Base-by-base conservation (phyloP, 2,888 invertebrate species). In the Elaeidobius kamerunicus region DNA sequence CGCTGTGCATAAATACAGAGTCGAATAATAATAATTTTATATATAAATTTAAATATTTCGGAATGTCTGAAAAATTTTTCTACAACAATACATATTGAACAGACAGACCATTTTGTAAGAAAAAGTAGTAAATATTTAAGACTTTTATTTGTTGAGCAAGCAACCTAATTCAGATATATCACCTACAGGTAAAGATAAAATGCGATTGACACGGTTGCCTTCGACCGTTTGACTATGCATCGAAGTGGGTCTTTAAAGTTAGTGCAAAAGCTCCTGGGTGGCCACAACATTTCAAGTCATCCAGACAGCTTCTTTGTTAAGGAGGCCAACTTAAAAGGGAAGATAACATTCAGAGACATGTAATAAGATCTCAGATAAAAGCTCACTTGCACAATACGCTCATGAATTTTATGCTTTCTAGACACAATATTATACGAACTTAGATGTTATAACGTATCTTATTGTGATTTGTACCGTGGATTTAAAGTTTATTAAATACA, bases 251-350 rank as follows among this genome's bases (percentile, higher is more conserved):
- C 23, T 14, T 41, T 20, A 9, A 23, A 34, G 30, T 16, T 20
- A 27, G 49, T 49, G 49, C 42, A 44, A 44, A 46, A 46, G 46
- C 46, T 46, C 16, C 52, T 52, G 52, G 52, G 52, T 52, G 52
- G 52, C 27, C 52, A 14, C 41, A 30, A 12, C 52, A 30, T 52
- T 40, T 52, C 41, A 52, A 47, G 41, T 9, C 38, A 55, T 55
- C 51, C 50, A 55, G 50, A 51, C 50, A 54, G 41, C 44, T 49
- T 47, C 56, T 58, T 58, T 60, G 57, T 60, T 58, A 50, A 50
- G 41, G 28, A 55, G 46, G 41, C 43, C 35, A 46, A 47, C 52
- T 55, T 54, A 51, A 56, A 52, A 54, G 45, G 52, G 12, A 42
- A 48, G 52, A 57, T 50, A 56, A 57, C 50, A 55, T 56, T 48